A percentile compares a stretch with the other conserved stretches of the same genome.
phyloP scores from a whole-genome alignment of 2,113 vertebrate species.

The human (Homo sapiens) region GRCh38 chr12:75047501-75048000 shows the following conservation, averaged over 20 bases:
- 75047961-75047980: conserved; percentile 69
- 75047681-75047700: neutral
- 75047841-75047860: conserved; percentile 1
- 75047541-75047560: neutral
- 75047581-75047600: neutral
- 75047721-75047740: neutral
- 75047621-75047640: neutral
- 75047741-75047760: neutral
- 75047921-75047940: neutral
- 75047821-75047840: neutral
- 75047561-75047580: neutral
- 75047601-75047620: neutral
- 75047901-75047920: conserved; percentile 14
- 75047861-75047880: neutral
- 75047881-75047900: conserved; percentile 48
- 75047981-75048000: conserved; percentile 46
- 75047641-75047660: neutral
- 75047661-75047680: neutral
- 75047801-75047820: neutral
- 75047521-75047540: neutral
- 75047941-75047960: conserved; percentile 70
- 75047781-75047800: neutral
- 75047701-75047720: neutral
- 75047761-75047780: conserved; percentile 4
- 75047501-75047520: neutral